Percentiles rank a stretch among this genome's conserved stretches.
These are phyloP conservation scores for Thermophis baileyi DNA, from an alignment of 2,113 vertebrate species.

Conservation along the genomic window DNA sequence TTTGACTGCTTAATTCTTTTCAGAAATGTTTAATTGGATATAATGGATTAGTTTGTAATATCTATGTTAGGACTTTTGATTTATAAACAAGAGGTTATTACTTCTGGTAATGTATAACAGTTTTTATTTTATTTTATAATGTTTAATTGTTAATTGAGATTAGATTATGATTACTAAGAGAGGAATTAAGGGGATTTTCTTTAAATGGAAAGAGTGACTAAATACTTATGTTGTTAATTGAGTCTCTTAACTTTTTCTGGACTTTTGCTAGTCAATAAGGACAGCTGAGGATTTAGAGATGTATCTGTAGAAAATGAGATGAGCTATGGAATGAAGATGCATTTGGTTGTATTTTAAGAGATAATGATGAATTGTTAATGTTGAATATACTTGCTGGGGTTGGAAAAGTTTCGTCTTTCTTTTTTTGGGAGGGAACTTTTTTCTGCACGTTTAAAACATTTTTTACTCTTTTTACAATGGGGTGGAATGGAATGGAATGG, in stretches of 20 bases:
- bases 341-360: neutral
- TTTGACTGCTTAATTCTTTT: neutral
- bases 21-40: neutral
- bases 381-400: neutral
- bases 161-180: neutral
- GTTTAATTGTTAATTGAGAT: neutral
- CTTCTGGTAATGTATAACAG: neutral
- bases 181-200: neutral
- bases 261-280: neutral
- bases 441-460: neutral
- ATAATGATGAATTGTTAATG: neutral
- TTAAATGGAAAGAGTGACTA: neutral
- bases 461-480: neutral
- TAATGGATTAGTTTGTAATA: too few relatives aligned
- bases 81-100: neutral
- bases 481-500: too few relatives aligned
- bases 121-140: neutral
- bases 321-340: neutral
- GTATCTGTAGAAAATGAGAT: neutral
- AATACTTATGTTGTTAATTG: neutral
- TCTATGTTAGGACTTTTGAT: neutral
- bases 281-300: neutral
- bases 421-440: neutral
- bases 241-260: neutral
- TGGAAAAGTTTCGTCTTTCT: neutral